phyloP scores from a whole-genome alignment of 2,113 vertebrate genomes.

The Lampris incognitus region DNA sequence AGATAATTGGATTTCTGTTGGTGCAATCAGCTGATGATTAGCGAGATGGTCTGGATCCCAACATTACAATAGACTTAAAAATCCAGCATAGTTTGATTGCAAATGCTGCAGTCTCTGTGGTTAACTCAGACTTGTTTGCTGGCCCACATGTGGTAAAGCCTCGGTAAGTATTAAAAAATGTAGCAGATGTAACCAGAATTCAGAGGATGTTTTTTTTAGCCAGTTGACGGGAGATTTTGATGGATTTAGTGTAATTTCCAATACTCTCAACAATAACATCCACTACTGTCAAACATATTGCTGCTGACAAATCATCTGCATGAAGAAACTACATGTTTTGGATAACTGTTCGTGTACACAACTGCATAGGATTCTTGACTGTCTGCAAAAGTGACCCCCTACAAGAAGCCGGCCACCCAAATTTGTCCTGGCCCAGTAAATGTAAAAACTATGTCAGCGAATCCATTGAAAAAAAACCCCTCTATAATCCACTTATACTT shows the following conservation, averaged over 20 bases:
- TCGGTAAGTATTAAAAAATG: neutral
- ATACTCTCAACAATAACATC: constrained; percentile 28
- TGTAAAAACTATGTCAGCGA: constrained; percentile 54
- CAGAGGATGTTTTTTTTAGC: constrained; percentile 9
- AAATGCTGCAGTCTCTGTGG: neutral
- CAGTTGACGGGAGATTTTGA: neutral
- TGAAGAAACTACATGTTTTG: constrained; percentile 12
- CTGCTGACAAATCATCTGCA: constrained; percentile 34
- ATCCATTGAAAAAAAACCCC: constrained; percentile 9
- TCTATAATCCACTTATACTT: constrained; percentile 64
- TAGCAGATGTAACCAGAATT: constrained; percentile 25
- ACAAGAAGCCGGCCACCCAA: constrained; percentile 21
- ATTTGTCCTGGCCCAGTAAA: constrained; percentile 49
- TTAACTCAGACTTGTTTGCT: constrained; percentile 26
- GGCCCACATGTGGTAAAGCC: neutral
- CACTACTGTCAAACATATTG: constrained; percentile 21
- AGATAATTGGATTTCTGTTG: constrained; percentile 58
- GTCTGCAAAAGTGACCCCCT: constrained; percentile 5
- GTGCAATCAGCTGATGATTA: constrained; percentile 56
- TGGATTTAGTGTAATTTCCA: constrained; percentile 29
- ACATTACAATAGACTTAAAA: constrained; percentile 1
- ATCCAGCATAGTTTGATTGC: constrained; percentile 10
- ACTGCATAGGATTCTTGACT: constrained; percentile 14
- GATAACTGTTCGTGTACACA: constrained; percentile 7
- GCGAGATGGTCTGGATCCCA: constrained; percentile 39